Base-by-base conservation (phyloP, 2,113 vertebrate species). In the Rhinopomastus cyanomelas region DNA sequence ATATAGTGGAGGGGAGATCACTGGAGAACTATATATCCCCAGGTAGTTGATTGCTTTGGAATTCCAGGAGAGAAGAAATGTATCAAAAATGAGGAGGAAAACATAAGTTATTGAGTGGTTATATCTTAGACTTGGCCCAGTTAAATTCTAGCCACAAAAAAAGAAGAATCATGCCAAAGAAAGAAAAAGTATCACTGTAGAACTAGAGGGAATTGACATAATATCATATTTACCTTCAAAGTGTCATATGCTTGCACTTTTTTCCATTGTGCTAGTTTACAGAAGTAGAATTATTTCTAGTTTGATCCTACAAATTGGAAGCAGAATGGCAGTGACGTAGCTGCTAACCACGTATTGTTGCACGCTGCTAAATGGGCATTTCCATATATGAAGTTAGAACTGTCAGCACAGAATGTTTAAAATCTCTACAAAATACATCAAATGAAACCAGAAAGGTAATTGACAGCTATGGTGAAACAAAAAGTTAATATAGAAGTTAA, bases 31-130 rank as follows among this genome's bases (percentile, higher is more conserved):
- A 91, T 93, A 72, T 92, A 92, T 97, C 96, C 95, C 95, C 95
- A 97, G 95, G 95, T 96, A 96, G 95, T 72, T 96, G 96, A 97
- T 97, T 96, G 96, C 95, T 94, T 96, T 93, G 81, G 95, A 97
- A 96, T 96, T 97, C 95, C 96, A 96, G 29, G 95, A 88, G 96
- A 93, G 97, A 96, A 82, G 87, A 95, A 95, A 92, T 87, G 89
- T 95, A 91, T 97, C 96, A 95, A 94, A 94, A 94, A 94, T 52
- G 55, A 93, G 93, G 90, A 93, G 71, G 27, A 66, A 95, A 96
- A 93, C 87, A 65, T 92, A 94, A 96, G 94, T 93, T 96, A 94
- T 42, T 71, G 85, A 81, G 82, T 90, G 69, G 66, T 88, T 94
- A 91, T 76, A 73, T 85, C 56, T 96, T 89, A 91, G 84, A 91